Conservation (phyloP, 2,113 vertebrate species). For the Charina bottae region DNA sequence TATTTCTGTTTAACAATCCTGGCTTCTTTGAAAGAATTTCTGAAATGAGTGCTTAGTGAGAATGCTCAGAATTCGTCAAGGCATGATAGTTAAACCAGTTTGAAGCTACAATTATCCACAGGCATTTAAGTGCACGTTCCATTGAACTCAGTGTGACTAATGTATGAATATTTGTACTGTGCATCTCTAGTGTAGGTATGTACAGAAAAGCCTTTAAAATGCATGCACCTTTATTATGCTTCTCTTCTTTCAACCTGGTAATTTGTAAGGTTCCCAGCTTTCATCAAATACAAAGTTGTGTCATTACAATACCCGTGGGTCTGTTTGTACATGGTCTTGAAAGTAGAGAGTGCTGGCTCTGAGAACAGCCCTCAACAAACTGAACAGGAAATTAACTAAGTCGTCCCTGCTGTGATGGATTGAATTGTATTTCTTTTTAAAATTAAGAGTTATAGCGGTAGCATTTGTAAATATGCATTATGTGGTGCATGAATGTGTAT, state of each 20-base stretch:
- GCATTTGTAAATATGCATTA: too few relatives aligned
- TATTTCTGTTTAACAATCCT: background rate
- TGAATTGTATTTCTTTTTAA: background rate
- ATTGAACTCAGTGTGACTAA: background rate
- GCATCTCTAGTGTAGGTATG: background rate
- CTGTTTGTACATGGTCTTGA: too few relatives aligned
- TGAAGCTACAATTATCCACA: background rate
- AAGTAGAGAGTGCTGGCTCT: too few relatives aligned
- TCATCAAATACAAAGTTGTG: background rate
- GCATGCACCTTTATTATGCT: too few relatives aligned
- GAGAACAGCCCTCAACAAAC: too few relatives aligned
- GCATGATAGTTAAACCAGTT: background rate
- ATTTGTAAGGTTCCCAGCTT: background rate
- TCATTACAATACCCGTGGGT: too few relatives aligned
- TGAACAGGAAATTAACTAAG: too few relatives aligned
- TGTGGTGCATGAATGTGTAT: too few relatives aligned
- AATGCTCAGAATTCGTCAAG: background rate
- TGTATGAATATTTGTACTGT: too few relatives aligned
- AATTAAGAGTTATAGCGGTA: background rate
- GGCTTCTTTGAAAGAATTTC: background rate
- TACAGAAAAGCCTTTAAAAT: background rate
- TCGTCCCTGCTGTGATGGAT: background rate
- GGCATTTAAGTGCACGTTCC: background rate
- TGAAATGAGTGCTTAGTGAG: background rate
- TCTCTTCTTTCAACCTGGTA: background rate